phyloP scores from a whole-genome alignment of 2,888 invertebrate species.

The Therioaphis trifolii region DNA sequence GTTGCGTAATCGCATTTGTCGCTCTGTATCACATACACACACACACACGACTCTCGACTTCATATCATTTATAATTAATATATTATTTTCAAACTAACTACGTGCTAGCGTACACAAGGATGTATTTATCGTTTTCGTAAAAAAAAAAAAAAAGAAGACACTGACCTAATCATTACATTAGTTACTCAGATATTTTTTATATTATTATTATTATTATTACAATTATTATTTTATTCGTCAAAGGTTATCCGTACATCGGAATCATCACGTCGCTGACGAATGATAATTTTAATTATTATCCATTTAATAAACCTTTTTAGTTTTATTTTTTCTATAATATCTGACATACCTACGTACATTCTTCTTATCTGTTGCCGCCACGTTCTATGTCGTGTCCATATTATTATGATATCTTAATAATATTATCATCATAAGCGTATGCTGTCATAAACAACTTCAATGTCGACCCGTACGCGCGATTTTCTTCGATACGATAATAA shows the following conservation, averaged over 20 bases:
- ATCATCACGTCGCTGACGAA: constrained; percentile 42
- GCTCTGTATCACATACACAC: constrained; percentile 1
- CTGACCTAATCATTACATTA: no score
- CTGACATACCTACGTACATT: not conserved
- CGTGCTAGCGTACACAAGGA: no score
- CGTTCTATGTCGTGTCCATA: constrained; percentile 29
- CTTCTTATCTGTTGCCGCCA: constrained; percentile 27
- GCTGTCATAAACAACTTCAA: constrained; percentile 51
- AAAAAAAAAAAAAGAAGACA: no score
- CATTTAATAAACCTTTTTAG: constrained; percentile 25
- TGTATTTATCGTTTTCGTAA: no score
- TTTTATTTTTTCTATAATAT: constrained; percentile 27
- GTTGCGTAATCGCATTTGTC: constrained; percentile 34
- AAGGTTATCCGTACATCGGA: constrained; percentile 37
- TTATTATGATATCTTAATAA: constrained; percentile 3
- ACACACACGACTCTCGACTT: not conserved
- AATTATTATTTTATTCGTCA: not conserved
- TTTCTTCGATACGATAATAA: constrained; percentile 34
- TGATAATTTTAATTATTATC: constrained; percentile 40
- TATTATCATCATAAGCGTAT: not conserved
- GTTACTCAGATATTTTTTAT: no score
- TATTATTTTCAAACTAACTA: not conserved
- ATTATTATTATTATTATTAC: no score
- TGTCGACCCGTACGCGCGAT: constrained; percentile 43
- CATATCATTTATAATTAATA: not conserved